phyloP scores from a whole-genome alignment of 2,888 invertebrate species.

The Leptopterna dolabrata region DNA sequence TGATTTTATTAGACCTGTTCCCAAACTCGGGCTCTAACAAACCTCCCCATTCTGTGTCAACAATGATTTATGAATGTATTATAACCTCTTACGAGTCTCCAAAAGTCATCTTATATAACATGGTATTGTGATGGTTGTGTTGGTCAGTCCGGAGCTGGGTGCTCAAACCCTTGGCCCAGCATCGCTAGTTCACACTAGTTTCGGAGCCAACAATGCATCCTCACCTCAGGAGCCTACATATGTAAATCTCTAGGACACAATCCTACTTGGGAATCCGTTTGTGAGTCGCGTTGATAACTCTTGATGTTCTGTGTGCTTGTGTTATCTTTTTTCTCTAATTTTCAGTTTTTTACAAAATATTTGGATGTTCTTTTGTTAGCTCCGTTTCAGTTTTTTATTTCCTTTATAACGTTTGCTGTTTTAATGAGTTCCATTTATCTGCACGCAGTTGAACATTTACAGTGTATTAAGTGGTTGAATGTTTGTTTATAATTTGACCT shows the following conservation, averaged over 20 bases:
- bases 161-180: slow-evolving; percentile 60
- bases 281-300: slow-evolving; percentile 62
- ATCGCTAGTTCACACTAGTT: slow-evolving; percentile 62
- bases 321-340: slow-evolving; percentile 60
- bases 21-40: no score
- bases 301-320: slow-evolving; percentile 58
- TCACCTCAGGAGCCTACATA: slow-evolving; percentile 85
- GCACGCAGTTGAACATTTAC: slow-evolving; percentile 33
- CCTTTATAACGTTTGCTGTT: slow-evolving; percentile 50
- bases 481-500: slow-evolving; percentile 17
- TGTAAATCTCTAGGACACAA: slow-evolving; percentile 84
- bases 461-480: slow-evolving; percentile 21
- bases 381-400: slow-evolving; percentile 63
- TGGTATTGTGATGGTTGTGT: slow-evolving; percentile 42
- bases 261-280: slow-evolving; percentile 61
- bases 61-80: background rate
- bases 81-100: background rate
- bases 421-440: slow-evolving; percentile 48
- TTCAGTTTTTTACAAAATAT: slow-evolving; percentile 62
- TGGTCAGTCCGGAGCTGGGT: slow-evolving; percentile 63
- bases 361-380: slow-evolving; percentile 63
- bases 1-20: no score
- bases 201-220: slow-evolving; percentile 64
- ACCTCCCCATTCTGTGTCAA: no score
- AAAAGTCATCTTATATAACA: background rate